phyloP scores from a whole-genome alignment of 2,113 vertebrate genomes.

The Platycercus adscitus region DNA sequence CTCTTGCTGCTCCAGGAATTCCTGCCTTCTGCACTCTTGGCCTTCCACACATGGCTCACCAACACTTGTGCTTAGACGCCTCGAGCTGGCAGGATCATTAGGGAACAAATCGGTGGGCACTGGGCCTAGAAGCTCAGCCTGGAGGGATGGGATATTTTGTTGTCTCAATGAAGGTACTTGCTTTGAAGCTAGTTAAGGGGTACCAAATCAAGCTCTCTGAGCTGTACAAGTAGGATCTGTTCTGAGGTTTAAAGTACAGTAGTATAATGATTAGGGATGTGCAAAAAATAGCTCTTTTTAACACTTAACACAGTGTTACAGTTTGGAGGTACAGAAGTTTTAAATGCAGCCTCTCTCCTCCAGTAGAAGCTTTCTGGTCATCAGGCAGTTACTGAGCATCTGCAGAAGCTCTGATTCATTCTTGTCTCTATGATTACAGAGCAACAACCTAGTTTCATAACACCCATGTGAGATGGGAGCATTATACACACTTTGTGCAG shows the following conservation, averaged over 20 bases:
- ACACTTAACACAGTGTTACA: neutral
- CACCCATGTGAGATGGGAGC: neutral
- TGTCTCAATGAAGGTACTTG: neutral
- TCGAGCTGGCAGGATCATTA: neutral
- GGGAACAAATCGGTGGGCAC: neutral
- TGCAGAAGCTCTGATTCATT: neutral
- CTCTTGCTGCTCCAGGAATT: slow-evolving; percentile 25
- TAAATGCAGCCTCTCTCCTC: neutral
- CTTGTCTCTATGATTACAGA: neutral
- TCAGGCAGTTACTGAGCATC: neutral
- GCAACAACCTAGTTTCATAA: neutral
- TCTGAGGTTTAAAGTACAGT: neutral
- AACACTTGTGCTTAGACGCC: neutral
- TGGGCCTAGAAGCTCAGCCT: neutral
- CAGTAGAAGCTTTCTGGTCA: neutral
- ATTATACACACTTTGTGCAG: neutral
- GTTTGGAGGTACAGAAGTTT: neutral
- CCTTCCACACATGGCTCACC: neutral
- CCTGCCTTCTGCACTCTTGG: neutral
- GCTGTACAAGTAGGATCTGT: neutral
- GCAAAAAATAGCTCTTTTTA: neutral
- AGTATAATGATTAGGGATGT: neutral
- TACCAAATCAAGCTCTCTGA: neutral
- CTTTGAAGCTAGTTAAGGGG: neutral
- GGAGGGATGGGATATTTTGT: neutral